Conservation (phyloP, 2,888 invertebrate genomes). For the Biston betularia region DNA sequence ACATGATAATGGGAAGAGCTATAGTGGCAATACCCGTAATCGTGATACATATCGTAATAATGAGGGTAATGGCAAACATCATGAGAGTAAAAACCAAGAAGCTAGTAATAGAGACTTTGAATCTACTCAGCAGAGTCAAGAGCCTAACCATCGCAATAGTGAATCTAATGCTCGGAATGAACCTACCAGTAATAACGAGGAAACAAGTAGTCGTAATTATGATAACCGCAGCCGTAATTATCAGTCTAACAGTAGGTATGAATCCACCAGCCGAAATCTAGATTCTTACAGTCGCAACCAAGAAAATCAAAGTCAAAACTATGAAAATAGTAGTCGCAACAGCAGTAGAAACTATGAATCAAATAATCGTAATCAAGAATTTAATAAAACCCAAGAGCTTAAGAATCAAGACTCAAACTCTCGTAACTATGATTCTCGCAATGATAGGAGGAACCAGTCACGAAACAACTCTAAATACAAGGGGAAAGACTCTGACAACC, state of each 20-base stretch:
- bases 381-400: constrained; percentile 33
- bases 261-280: constrained; percentile 30
- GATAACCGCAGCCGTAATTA: constrained; percentile 33
- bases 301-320: constrained; percentile 46
- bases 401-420: constrained; percentile 41
- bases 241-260: constrained; percentile 40
- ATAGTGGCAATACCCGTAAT: constrained; percentile 54
- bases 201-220: constrained; percentile 43
- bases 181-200: constrained; percentile 40
- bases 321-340: constrained; percentile 35
- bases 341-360: constrained; percentile 34
- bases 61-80: constrained; percentile 46
- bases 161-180: constrained; percentile 47
- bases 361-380: constrained; percentile 43
- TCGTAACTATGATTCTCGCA: constrained; percentile 43
- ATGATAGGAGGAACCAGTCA: constrained; percentile 64
- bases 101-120: constrained; percentile 42
- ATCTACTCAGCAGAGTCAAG: constrained; percentile 41
- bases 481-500: constrained; percentile 69
- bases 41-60: constrained; percentile 52
- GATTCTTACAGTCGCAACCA: constrained; percentile 45
- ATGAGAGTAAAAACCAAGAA: constrained; percentile 40
- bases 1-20: constrained; percentile 55
- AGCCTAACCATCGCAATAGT: constrained; percentile 45
- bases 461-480: constrained; percentile 67